phyloP scores from a whole-genome alignment of 2,888 invertebrate genomes.

The Drosophila aldrichi region DNA sequence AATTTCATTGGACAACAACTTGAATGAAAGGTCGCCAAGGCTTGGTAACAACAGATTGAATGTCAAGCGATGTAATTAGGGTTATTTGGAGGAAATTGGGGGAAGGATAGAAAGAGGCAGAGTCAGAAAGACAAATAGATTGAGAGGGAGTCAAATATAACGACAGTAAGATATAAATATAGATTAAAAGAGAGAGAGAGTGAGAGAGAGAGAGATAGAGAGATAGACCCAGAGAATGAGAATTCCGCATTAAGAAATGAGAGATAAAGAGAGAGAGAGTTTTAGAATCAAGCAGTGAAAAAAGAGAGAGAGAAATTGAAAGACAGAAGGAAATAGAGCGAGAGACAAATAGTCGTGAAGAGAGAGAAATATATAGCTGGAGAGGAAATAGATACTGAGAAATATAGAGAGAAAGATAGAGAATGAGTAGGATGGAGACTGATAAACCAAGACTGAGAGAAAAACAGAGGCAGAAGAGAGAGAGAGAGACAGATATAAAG shows the following conservation, averaged over 20 bases:
- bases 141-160: neutral
- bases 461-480: no score
- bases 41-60: neutral
- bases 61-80: neutral
- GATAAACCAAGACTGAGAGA: no score
- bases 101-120: neutral
- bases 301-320: no score
- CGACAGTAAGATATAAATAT: neutral
- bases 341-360: neutral
- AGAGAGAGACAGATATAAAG: no score
- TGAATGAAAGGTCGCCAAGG: neutral
- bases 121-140: neutral
- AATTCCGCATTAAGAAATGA: no score
- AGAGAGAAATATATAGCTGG: no score
- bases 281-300: no score
- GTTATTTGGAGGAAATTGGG: no score
- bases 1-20: neutral
- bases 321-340: no score
- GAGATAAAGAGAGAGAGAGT: no score
- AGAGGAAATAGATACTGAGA: neutral
- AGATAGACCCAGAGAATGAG: no score
- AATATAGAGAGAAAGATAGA: neutral
- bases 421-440: no score
- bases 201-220: neutral
- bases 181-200: neutral